A percentile compares a stretch with the other conserved stretches of the same genome.
Conservation (phyloP, 2,888 invertebrate genomes). For the Tetranychus truncatus region DNA sequence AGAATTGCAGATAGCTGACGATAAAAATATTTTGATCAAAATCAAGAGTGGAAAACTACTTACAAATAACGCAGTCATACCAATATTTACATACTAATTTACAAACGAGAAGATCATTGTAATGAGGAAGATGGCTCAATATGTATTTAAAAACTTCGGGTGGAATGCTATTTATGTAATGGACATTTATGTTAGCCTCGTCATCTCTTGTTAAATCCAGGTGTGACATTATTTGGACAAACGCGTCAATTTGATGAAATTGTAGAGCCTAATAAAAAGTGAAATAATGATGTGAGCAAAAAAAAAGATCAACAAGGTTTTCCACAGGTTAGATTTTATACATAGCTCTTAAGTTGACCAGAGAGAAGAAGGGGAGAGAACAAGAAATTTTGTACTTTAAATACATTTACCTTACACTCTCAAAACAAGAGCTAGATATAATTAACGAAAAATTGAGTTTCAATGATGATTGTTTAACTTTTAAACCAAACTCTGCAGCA, state of each 20-base stretch:
- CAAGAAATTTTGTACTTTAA: too few relatives aligned
- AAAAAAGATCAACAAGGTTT: too few relatives aligned
- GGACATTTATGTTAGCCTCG: neutral
- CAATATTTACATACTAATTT: constrained; percentile 69
- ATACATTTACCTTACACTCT: too few relatives aligned
- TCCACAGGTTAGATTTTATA: neutral
- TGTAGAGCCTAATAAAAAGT: too few relatives aligned
- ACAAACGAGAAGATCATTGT: constrained; percentile 68
- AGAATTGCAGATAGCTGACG: neutral
- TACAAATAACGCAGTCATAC: constrained; percentile 64
- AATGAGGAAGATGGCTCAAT: constrained; percentile 67
- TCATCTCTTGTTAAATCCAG: neutral
- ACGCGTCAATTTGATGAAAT: too few relatives aligned
- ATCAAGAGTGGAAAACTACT: constrained; percentile 30
- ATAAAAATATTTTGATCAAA: neutral
- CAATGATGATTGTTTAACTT: too few relatives aligned
- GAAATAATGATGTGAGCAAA: too few relatives aligned
- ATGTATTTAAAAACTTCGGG: constrained; percentile 86
- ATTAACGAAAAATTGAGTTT: too few relatives aligned
- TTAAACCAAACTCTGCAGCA: too few relatives aligned
- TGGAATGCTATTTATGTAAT: constrained; percentile 48
- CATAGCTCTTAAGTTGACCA: neutral
- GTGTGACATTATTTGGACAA: neutral
- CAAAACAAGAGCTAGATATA: too few relatives aligned
- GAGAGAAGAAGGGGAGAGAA: neutral